Percentiles rank a stretch among this genome's conserved stretches.
Conservation (phyloP, 1,140 invertebrate species). For the Trichomalopsis sarcophagae region DNA sequence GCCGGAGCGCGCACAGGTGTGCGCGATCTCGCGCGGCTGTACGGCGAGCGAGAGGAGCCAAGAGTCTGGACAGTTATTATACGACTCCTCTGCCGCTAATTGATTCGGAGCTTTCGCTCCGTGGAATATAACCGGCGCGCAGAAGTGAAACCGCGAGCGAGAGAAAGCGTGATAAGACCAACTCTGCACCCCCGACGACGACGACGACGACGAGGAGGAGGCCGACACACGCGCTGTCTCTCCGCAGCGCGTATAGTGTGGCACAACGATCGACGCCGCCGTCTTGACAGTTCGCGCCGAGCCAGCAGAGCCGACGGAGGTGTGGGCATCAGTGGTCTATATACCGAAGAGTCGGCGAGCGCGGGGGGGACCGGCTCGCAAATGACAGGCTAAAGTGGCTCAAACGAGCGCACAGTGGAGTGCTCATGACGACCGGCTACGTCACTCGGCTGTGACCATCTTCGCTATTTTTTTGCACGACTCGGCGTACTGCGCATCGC, state of each 20-base stretch:
- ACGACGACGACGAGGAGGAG: no score
- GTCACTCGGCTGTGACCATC: background rate
- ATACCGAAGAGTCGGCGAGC: background rate
- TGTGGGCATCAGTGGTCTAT: background rate
- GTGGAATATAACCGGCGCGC: no score
- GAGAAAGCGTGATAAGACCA: no score
- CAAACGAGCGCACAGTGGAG: slow-evolving; percentile 37
- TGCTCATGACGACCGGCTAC: background rate
- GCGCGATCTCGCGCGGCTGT: no score
- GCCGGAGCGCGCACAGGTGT: no score
- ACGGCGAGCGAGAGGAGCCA: no score
- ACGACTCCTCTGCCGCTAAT: no score
- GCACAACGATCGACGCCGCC: background rate
- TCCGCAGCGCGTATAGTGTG: background rate
- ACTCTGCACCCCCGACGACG: background rate
- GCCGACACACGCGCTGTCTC: background rate
- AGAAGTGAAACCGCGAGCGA: no score
- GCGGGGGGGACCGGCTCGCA: background rate
- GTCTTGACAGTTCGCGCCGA: slow-evolving; percentile 29
- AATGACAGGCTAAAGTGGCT: slow-evolving; percentile 51
- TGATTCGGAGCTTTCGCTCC: no score
- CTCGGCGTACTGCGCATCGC: slow-evolving; percentile 28
- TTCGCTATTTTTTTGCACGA: background rate
- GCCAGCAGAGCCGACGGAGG: slow-evolving; percentile 32
- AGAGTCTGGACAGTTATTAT: no score